These are phyloP conservation scores for Melanaphis sacchari DNA, from an alignment of 1,140 invertebrate species.

Conservation along the genomic window DNA sequence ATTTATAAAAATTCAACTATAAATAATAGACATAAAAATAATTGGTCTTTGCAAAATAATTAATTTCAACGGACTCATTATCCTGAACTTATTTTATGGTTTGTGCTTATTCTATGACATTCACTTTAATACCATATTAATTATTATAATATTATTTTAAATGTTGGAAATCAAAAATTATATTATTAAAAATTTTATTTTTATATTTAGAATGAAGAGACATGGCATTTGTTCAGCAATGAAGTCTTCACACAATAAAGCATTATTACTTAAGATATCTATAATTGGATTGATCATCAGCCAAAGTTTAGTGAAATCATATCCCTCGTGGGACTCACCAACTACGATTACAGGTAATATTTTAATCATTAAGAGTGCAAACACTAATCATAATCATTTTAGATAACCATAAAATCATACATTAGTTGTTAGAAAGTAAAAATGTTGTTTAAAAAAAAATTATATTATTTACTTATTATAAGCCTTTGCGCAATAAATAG, in stretches of 20 bases:
- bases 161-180: background rate
- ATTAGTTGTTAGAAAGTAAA: background rate
- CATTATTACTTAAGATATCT: background rate
- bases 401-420: background rate
- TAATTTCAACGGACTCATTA: no score
- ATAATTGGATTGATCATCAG: constrained; percentile 19
- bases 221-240: constrained; percentile 36
- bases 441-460: background rate
- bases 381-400: background rate
- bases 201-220: constrained; percentile 54
- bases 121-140: background rate
- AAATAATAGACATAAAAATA: no score
- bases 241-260: background rate
- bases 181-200: background rate
- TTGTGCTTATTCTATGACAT: background rate
- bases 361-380: background rate
- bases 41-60: no score
- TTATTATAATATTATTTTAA: background rate
- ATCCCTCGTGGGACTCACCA: constrained; percentile 26
- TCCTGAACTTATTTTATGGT: background rate
- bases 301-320: background rate
- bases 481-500: background rate
- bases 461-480: background rate
- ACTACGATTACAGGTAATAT: background rate
- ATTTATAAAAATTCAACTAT: no score